Evolutionary conservation across 2,113 vertebrate species (phyloP).

Genomic region (Pelecanoides urinatrix): DNA sequence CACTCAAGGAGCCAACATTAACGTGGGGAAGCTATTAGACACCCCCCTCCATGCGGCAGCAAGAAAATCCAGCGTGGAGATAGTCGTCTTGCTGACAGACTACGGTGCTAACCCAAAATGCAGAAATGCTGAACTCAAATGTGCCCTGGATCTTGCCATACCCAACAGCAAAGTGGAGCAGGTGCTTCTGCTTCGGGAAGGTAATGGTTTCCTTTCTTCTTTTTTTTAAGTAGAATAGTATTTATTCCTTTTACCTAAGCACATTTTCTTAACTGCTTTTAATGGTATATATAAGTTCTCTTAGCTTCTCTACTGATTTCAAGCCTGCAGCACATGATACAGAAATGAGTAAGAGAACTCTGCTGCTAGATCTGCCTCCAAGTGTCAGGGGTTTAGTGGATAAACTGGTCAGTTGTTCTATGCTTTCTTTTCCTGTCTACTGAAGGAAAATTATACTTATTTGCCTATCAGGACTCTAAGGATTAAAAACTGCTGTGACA

Average conservation of each 20-base stretch:
- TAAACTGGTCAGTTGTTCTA: background rate
- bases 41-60: constrained; percentile 86
- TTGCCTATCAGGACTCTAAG: background rate
- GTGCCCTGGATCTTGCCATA: constrained; percentile 78
- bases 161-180: constrained; percentile 75
- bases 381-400: background rate
- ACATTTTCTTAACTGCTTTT: background rate
- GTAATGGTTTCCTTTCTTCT: constrained; percentile 49
- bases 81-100: constrained; percentile 82
- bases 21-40: constrained; percentile 75
- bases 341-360: background rate
- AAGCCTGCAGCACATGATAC: background rate
- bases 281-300: background rate
- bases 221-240: background rate
- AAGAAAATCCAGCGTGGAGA: constrained; percentile 60
- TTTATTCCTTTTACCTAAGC: background rate
- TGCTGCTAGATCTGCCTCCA: background rate
- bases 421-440: background rate
- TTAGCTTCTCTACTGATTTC: background rate
- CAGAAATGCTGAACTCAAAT: constrained; percentile 82
- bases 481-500: background rate
- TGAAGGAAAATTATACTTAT: background rate
- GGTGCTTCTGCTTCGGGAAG: constrained; percentile 73
- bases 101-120: constrained; percentile 82
- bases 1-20: constrained; percentile 81